These are phyloP conservation scores for Athrips mouffetella DNA, from an alignment of 2,888 invertebrate species.

Conservation along the genomic window DNA sequence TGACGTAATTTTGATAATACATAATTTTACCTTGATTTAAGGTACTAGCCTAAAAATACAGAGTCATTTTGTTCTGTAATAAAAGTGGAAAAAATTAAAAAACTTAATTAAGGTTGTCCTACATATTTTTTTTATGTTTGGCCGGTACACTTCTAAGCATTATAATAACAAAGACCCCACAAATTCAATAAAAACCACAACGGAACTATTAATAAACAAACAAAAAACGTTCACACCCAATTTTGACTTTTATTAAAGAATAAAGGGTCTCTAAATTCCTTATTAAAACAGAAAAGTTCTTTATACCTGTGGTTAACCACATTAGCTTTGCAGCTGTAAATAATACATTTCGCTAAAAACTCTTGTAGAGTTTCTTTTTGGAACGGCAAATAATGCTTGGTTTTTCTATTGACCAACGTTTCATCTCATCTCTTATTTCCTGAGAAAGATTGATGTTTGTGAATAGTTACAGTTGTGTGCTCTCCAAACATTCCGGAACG, in stretches of 20 bases:
- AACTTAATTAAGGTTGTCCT: not conserved
- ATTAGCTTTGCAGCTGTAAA: constrained; percentile 5
- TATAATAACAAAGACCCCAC: constrained; percentile 35
- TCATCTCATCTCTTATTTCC: constrained; percentile 51
- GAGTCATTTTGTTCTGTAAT: too few species aligned
- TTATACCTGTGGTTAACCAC: constrained; percentile 35
- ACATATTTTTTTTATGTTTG: constrained; percentile 6
- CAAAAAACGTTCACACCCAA: constrained; percentile 61
- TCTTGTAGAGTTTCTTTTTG: not conserved
- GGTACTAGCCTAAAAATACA: too few species aligned
- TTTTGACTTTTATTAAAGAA: constrained; percentile 48
- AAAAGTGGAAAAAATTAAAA: not conserved
- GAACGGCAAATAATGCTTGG: constrained; percentile 22
- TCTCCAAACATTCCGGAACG: constrained; percentile 42
- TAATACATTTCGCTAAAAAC: not conserved
- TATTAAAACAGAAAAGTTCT: constrained; percentile 58
- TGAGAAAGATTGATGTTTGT: constrained; percentile 53
- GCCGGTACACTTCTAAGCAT: constrained; percentile 20
- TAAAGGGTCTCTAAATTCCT: constrained; percentile 50
- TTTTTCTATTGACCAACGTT: constrained; percentile 44
- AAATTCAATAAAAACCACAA: constrained; percentile 45
- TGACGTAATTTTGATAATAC: too few species aligned
- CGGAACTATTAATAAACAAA: constrained; percentile 45
- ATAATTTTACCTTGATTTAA: too few species aligned
- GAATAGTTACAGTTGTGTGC: constrained; percentile 47